Conservation (phyloP, 1,140 invertebrate genomes). For the Euglossa dilemma region DNA sequence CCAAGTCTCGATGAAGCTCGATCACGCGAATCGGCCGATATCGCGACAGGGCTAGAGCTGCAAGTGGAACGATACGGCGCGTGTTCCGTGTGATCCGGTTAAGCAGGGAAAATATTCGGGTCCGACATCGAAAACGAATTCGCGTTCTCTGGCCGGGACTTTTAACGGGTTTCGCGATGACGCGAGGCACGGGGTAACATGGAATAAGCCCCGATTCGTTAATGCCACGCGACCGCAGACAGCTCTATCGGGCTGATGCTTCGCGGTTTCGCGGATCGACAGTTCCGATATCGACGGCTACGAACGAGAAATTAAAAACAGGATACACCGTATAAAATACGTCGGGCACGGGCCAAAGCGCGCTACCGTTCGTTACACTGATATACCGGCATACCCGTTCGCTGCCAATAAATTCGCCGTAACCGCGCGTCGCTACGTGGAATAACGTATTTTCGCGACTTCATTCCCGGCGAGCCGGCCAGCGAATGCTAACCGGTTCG, state of each 20-base stretch:
- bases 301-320: constrained; percentile 60
- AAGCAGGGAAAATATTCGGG: constrained; percentile 36
- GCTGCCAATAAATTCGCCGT: constrained; percentile 43
- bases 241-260: constrained; percentile 57
- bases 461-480: not conserved
- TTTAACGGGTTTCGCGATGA: constrained; percentile 42
- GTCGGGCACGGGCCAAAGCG: not conserved
- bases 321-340: constrained; percentile 51
- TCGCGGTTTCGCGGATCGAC: constrained; percentile 64
- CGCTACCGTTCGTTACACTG: constrained; percentile 37
- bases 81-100: constrained; percentile 5
- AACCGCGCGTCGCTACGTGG: constrained; percentile 25
- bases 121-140: constrained; percentile 52
- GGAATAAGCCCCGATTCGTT: constrained; percentile 58
- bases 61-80: not conserved
- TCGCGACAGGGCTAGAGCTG: not conserved
- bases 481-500: constrained; percentile 1
- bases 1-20: not conserved
- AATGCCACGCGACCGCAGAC: constrained; percentile 66
- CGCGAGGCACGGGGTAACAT: not conserved
- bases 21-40: not conserved
- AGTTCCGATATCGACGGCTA: constrained; percentile 42
- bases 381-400: constrained; percentile 29
- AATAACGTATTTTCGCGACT: constrained; percentile 43
- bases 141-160: constrained; percentile 34